Evolutionary conservation across 2,113 vertebrate species (phyloP), one percentile per base, ranked within the genome.

Genomic region (Cyprinodon variegatus): DNA sequence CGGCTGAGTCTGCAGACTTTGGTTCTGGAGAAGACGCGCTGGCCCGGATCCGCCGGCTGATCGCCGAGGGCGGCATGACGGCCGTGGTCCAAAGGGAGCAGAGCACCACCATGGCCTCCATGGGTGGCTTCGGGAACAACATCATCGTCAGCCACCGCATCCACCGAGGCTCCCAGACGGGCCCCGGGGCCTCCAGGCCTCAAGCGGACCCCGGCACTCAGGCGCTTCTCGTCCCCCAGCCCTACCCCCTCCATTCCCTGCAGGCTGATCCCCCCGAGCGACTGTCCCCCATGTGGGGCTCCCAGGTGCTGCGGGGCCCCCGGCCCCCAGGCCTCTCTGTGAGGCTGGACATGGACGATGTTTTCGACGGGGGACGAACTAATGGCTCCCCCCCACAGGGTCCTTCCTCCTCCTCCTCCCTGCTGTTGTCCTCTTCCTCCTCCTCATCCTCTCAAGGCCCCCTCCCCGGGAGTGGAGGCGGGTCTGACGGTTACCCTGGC

Each of bases 41-140:
- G 85, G 96, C 96, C 0, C 94, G 97, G 17, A 98, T 99, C 91
- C 97, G 97, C 41, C 94, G 98, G 59, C 94, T 99, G 76, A 99
- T 99, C 80, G 97, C 98, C 0, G 97, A 99, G 79, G 98, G 98
- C 0, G 97, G 98, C 8, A 99, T 99, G 98, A 99, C 98, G 0
- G 98, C 98, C 0, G 98, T 99, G 91, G 98, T 99, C 10, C 97
- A 99, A 91, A 93, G 98, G 60, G 98, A 99, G 89, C 98, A 98
- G 95, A 99, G 97, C 93, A 99, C 98, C 89, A 99, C 98, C 78
- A 98, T 97, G 96, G 98, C 98, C 0, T 99, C 98, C 67, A 99
- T 99, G 98, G 98, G 98, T 0, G 98, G 98, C 84, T 99, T 99
- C 1, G 98, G 98, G 61, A 99, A 99, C 94, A 98, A 97, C 92